Base-by-base conservation (phyloP, 2,888 invertebrate species). In the Abrostola tripartita region DNA sequence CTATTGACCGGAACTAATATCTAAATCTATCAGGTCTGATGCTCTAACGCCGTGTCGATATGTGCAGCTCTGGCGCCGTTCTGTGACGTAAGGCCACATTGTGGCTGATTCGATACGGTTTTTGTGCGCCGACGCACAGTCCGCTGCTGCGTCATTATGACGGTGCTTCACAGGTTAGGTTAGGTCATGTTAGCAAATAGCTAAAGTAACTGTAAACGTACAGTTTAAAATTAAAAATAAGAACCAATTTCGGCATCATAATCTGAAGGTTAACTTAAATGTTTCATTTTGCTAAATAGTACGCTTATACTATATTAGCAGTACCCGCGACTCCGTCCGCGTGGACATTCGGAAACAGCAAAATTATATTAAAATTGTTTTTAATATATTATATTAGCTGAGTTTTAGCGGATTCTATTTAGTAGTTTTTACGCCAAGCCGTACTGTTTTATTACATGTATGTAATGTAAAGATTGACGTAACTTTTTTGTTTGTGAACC, bases 61-160 rank as follows among this genome's bases (percentile, higher is more conserved):
- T 82, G 69, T 71, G 77, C 82, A 78, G 76, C 76, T 71, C 74
- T 63, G 66, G 81, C 74, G 79, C 76, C 55, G 36, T 64, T 37
- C 65, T 76, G 79, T 85, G 81, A 78, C 78, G 76, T 78, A 78
- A 73, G 76, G 67, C 76, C 80, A 81, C 85, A 84, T 91, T 91
- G 89, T 90, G 86, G 73, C 77, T 83, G 84, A 93, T 94, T 93
- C 85, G 92, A 83, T 82, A 88, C 83, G 91, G 87, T 92, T 93
- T 92, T 93, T 93, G 87, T 92, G 66, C 57, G 65, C 51, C 9
- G 53, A 66, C 67, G 67, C 71, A 64, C 62, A 64, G 61, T 52
- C 70, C 68, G 68, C 59, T 78, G 79, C 80, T 77, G 65, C 82
- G 85, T 88, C 88, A 86, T 87, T 81, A 85, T 87, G 85, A 86